Base-by-base conservation (phyloP, 2,113 vertebrate genomes). In the Fukomys damarensis region DNA sequence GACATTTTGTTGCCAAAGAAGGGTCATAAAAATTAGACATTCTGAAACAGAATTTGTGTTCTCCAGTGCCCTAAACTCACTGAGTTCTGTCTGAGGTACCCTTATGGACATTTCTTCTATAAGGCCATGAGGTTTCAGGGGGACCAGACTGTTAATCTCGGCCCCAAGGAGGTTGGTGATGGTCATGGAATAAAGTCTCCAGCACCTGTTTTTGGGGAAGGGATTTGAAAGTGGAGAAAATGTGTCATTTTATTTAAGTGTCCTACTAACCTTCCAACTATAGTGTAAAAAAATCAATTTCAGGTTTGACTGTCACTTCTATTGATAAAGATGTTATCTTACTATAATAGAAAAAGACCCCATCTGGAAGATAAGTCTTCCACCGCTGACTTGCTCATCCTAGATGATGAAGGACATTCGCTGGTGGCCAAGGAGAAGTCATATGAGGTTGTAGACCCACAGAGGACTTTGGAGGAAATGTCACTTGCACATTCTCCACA, bases 161-260 rank as follows among this genome's bases (percentile, higher is more conserved):
- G 24, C 1, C 16, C 38, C 32, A 20, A 24, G n/a, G 43, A 56
- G 12, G 35, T 80, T 19, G 94, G 30, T 0, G 10, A 65, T 32
- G 12, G 16, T n/a, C 30, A 68, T 52, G 12, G 86, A 91, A 87
- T n/a, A 86, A 96, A 28, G 7, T 80, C 38, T 84, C 61, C 22
- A 91, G 19, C 19, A 46, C 7, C 63, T 80, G 41, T 76, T 89
- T 89, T 24, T 86, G 54, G 56, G 22, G 52, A 14, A 91, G 92
- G 59, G n/a, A 86, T 86, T 93, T 88, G 88, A 93, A 96, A 70
- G n/a, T 24, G 22, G 41, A 80, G 56, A 77, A 80, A 84, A 56
- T 24, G 17, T 68, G 28, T 56, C 30, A 32, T 0, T 79, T 79
- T 72, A 41, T 93, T 7, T 88, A 84, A 83, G 11, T 61, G 30